Conservation (phyloP, 2,888 invertebrate genomes). For the Macrophya alboannulata region DNA sequence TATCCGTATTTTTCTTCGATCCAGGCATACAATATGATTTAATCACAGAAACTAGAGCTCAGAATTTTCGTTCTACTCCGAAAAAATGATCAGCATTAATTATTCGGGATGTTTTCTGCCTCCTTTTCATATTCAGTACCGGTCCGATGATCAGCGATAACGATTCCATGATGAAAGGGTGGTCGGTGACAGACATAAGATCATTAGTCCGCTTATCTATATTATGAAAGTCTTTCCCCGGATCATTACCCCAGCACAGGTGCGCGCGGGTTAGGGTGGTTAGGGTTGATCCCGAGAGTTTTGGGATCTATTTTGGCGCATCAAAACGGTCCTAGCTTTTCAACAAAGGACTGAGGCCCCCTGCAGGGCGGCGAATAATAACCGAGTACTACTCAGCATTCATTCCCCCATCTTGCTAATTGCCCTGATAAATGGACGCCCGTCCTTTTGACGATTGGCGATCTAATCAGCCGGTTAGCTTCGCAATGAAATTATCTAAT, state of each 20-base stretch:
- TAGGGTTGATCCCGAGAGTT: not conserved
- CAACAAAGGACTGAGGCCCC: conserved; percentile 36
- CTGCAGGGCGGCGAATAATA: conserved; percentile 7
- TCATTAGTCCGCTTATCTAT: conserved; percentile 54
- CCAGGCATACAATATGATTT: too few relatives aligned
- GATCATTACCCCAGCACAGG: conserved; percentile 47
- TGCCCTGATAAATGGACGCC: conserved; percentile 22
- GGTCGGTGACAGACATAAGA: conserved; percentile 20
- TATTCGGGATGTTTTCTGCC: not conserved
- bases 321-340: conserved; percentile 8
- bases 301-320: conserved; percentile 32
- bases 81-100: not conserved
- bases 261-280: conserved; percentile 35
- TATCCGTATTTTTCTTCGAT: too few relatives aligned
- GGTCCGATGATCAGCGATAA: conserved; percentile 4
- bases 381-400: conserved; percentile 41
- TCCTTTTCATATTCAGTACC: not conserved
- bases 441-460: conserved; percentile 39
- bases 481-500: conserved; percentile 44
- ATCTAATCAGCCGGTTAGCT: conserved; percentile 41
- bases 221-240: conserved; percentile 41
- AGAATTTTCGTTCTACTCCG: not conserved
- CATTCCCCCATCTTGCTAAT: conserved; percentile 31
- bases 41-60: not conserved
- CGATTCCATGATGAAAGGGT: conserved; percentile 14